These are phyloP conservation scores for Drosophila pectinifera DNA, from an alignment of 1,140 invertebrate species.

Conservation along the genomic window DNA sequence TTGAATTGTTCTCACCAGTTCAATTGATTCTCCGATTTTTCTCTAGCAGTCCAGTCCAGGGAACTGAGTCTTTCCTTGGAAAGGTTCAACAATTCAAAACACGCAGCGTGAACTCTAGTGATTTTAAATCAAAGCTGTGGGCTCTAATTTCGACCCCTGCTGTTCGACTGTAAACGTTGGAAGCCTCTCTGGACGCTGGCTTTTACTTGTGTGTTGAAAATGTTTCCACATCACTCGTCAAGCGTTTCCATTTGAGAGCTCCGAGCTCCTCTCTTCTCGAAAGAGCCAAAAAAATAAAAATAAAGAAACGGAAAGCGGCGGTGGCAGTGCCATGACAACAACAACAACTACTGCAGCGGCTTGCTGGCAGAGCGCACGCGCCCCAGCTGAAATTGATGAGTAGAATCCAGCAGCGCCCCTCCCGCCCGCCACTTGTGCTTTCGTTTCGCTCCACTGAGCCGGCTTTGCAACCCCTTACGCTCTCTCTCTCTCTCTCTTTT, in stretches of 20 bases:
- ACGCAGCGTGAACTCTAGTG: not conserved
- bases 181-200: slow-evolving; percentile 70
- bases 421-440: slow-evolving; percentile 17
- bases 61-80: not conserved
- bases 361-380: slow-evolving; percentile 64
- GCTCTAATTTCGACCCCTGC: not conserved
- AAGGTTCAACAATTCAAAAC: not conserved
- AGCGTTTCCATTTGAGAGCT: slow-evolving; percentile 82
- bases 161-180: slow-evolving; percentile 27
- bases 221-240: slow-evolving; percentile 85
- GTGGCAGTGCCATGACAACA: slow-evolving; percentile 63
- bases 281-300: slow-evolving; percentile 50
- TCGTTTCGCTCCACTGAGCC: slow-evolving; percentile 61
- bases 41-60: no score
- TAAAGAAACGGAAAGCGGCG: slow-evolving; percentile 71
- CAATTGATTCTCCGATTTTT: no score
- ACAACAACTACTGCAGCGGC: slow-evolving; percentile 34
- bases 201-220: slow-evolving; percentile 78
- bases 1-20: no score
- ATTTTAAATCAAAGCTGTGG: not conserved
- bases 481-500: slow-evolving; percentile 1
- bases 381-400: slow-evolving; percentile 69
- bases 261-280: slow-evolving; percentile 65
- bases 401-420: slow-evolving; percentile 19
- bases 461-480: slow-evolving; percentile 37